A percentile compares a stretch with the other conserved stretches of the same genome.
These are phyloP conservation scores for Lithobius niger DNA, from an alignment of 1,140 invertebrate species.

Conservation along the genomic window DNA sequence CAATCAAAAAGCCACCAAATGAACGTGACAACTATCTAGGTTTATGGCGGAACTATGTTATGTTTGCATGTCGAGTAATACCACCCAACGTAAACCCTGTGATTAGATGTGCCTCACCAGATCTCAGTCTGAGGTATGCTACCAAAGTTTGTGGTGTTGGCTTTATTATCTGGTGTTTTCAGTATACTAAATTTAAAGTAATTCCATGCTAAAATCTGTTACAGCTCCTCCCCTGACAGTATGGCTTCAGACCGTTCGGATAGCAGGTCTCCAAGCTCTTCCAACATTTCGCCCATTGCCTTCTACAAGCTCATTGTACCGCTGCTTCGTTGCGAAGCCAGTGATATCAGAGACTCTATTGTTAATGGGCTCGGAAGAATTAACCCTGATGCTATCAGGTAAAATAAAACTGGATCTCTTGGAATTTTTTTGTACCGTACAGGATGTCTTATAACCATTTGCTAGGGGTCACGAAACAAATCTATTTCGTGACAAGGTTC, in stretches of 20 bases:
- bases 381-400: constrained; percentile 85
- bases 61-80: constrained; percentile 85
- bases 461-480: too few relatives aligned
- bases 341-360: constrained; percentile 82
- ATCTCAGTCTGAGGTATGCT: constrained; percentile 70
- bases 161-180: background rate
- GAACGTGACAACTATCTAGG: constrained; percentile 84
- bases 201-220: constrained; percentile 2
- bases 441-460: too few relatives aligned
- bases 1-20: constrained; percentile 67
- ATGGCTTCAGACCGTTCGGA: constrained; percentile 61
- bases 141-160: background rate
- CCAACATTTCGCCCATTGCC: constrained; percentile 55
- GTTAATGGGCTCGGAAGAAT: constrained; percentile 85
- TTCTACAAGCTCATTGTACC: constrained; percentile 86
- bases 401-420: too few relatives aligned
- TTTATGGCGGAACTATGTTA: constrained; percentile 92
- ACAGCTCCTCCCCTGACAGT: constrained; percentile 68
- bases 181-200: background rate
- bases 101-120: constrained; percentile 78
- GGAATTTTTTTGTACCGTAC: too few relatives aligned
- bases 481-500: too few relatives aligned
- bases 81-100: constrained; percentile 61
- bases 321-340: constrained; percentile 72
- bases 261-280: constrained; percentile 23